Evolutionary conservation across 2,888 invertebrate genomes (phyloP).

Genomic region (Phoenoteleia sp.): DNA sequence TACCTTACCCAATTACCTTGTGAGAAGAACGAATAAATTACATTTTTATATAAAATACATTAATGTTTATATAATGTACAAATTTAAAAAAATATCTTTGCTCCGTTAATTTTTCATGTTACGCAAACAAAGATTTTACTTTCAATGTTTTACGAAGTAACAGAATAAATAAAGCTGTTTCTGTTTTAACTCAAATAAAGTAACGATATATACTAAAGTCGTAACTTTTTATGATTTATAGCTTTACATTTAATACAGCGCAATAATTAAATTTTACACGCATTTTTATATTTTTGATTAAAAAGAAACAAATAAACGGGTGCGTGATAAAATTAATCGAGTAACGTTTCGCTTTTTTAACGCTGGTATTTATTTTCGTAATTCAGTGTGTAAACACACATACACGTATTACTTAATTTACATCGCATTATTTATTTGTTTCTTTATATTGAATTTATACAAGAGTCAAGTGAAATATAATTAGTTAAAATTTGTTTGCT

Average conservation of each 20-base stretch:
- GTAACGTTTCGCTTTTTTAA: neutral
- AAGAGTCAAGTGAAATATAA: neutral
- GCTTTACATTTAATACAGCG: neutral
- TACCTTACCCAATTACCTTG: constrained; percentile 48
- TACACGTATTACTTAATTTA: neutral
- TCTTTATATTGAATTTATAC: neutral
- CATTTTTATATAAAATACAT: no score
- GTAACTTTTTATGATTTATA: neutral
- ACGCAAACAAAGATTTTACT: neutral
- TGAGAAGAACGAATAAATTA: constrained; percentile 31
- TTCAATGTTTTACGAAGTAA: neutral
- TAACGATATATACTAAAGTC: no score
- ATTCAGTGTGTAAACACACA: neutral
- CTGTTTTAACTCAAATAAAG: neutral
- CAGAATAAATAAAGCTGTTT: neutral
- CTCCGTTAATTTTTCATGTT: neutral
- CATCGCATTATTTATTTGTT: neutral
- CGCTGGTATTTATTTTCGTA: neutral
- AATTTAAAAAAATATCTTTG: no score
- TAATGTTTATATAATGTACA: no score
- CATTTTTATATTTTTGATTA: neutral
- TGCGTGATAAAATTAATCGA: neutral
- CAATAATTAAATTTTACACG: neutral
- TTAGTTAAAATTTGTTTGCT: neutral
- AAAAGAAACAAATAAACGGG: neutral